These are phyloP conservation scores for Rhabdomys dilectus DNA, from an alignment of 2,113 vertebrate genomes.

Conservation along the genomic window DNA sequence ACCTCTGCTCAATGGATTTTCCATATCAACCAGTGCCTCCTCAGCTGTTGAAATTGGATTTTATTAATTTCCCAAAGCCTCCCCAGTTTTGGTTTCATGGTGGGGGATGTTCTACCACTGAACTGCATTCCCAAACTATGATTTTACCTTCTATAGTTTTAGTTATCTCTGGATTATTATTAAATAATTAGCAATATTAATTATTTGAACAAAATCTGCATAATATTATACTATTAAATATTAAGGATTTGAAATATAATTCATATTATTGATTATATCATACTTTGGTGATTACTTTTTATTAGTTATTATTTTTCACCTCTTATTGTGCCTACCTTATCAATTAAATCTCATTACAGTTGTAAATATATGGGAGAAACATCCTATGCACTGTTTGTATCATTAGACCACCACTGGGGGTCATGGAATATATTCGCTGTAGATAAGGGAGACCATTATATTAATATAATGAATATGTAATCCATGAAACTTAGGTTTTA, in stretches of 20 bases:
- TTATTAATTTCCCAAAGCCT: constrained; percentile 1
- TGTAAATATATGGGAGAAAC: neutral
- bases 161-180: neutral
- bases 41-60: neutral
- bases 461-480: neutral
- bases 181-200: neutral
- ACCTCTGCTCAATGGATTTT: constrained; percentile 7
- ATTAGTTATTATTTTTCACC: neutral
- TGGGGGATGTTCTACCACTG: neutral
- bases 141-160: neutral
- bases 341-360: neutral
- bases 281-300: neutral
- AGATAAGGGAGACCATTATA: neutral
- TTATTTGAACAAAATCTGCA: neutral
- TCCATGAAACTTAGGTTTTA: neutral
- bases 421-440: neutral
- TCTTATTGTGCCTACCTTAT: neutral
- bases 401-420: neutral
- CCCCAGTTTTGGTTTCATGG: neutral
- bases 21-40: neutral
- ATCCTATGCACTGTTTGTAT: neutral
- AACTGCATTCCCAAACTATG: neutral
- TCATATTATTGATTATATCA: neutral
- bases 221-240: neutral
- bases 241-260: neutral